These are phyloP conservation scores for Diprion similis DNA, from an alignment of 1,140 invertebrate species.

Conservation along the genomic window DNA sequence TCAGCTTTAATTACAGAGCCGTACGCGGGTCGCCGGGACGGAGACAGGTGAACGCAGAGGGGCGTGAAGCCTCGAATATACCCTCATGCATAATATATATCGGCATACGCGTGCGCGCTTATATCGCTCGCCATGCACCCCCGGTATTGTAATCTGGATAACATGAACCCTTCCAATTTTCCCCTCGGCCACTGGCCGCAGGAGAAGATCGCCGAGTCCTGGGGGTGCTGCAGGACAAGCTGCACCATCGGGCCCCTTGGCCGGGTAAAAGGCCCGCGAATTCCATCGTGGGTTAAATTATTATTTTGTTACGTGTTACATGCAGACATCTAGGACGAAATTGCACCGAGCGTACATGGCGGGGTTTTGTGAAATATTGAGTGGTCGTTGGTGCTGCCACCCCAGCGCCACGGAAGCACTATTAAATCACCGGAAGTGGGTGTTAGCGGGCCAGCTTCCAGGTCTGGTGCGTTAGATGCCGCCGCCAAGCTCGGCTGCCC, in stretches of 20 bases:
- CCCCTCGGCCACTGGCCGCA: no score
- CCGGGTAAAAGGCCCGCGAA: no score
- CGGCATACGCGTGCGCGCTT: no score
- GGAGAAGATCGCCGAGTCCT: no score
- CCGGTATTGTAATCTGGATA: no score
- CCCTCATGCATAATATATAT: conserved; percentile 22
- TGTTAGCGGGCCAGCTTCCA: conserved; percentile 11
- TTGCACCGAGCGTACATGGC: not conserved
- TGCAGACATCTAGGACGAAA: no score
- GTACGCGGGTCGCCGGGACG: conserved; percentile 22
- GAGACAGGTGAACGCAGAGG: not conserved
- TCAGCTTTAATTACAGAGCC: conserved; percentile 45
- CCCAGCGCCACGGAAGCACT: not conserved
- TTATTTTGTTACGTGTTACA: no score
- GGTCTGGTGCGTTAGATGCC: not conserved
- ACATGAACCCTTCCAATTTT: no score
- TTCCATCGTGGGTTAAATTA: no score
- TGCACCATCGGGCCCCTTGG: no score
- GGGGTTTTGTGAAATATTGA: conserved; percentile 13
- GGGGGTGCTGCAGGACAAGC: no score
- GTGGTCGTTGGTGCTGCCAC: not conserved
- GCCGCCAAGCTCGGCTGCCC: not conserved
- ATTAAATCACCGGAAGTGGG: conserved; percentile 14
- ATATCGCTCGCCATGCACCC: no score
- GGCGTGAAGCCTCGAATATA: conserved; percentile 25